Base-by-base conservation (phyloP, 37 sponge, comb jelly and placozoan genomes). In the Amphimedon queenslandica region DNA sequence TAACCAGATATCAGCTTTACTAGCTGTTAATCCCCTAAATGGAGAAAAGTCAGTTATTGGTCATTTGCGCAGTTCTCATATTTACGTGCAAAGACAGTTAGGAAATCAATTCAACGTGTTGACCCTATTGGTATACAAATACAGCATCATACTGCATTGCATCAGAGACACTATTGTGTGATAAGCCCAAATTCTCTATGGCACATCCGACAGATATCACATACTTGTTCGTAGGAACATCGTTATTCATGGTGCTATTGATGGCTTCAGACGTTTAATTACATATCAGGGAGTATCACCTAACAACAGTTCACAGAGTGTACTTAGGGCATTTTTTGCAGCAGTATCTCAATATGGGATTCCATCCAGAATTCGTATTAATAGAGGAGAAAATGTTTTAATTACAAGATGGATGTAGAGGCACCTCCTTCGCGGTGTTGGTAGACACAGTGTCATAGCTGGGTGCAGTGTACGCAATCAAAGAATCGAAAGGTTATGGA, bases 401-500 rank as follows among this genome's bases (percentile, higher is more conserved):
- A 56, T 80, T 56, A 13, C 13, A 8, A 47, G 53, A 13, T 47
- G 13, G 8, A 47, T 47, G 53, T 47, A 18, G 13, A 13, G 13
- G 53, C 8, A 13, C 13, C 53, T 8, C 13, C 13, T 8, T 8
- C 53, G 8, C 8, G 53, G 13, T 8, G 13, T 47, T 13, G 53
- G 71, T n/a, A n/a, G n/a, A n/a, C n/a, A 51, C 8, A 55, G 60
- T 5, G 38, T 72, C 40, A 84, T 79, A 28, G 65, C 69, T 10
- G 78, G 84, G 24, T 43, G 64, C 24, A 77, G 78, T 47, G 85
- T 84, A 34, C 80, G 79, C 70, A 85, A 85, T 55, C 73, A 71
- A 37, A 28, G 87, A 3, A 80, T 84, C 2, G 86, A 84, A 53
- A 42, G 86, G 29, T 36, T 84, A 28, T 84, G 86, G 80, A 55